Percentiles rank a stretch among this genome's conserved stretches.
phyloP scores from a whole-genome alignment of 2,888 invertebrate genomes.

The Agonopterix subpropinquella region DNA sequence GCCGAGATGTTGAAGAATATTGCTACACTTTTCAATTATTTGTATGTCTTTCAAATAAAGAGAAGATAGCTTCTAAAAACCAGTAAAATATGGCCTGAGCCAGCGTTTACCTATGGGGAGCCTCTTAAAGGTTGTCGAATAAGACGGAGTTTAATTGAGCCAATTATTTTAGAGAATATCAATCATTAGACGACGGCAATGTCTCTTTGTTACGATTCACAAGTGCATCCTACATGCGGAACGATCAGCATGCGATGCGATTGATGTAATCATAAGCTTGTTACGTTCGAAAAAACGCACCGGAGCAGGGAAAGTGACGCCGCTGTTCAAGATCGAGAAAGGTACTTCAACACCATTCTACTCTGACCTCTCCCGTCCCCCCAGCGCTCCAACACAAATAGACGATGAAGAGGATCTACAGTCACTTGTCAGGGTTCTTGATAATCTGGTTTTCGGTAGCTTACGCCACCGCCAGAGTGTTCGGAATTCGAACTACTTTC shows the following conservation, averaged over 20 bases:
- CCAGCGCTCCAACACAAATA: constrained; percentile 27
- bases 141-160: too few species aligned
- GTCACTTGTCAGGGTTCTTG: constrained; percentile 46
- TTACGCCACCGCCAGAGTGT: constrained; percentile 63
- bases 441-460: constrained; percentile 39
- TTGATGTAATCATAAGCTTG: constrained; percentile 65
- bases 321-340: constrained; percentile 67
- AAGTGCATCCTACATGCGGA: constrained; percentile 52
- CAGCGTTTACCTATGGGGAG: too few species aligned
- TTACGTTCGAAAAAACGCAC: constrained; percentile 71
- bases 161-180: too few species aligned
- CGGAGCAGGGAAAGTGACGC: constrained; percentile 71
- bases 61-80: too few species aligned
- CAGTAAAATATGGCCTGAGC: too few species aligned
- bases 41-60: too few species aligned
- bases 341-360: constrained; percentile 58
- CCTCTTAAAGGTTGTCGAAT: too few species aligned
- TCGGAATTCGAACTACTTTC: constrained; percentile 73
- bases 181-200: too few species aligned
- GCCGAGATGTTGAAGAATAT: too few species aligned
- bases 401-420: constrained; percentile 18
- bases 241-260: constrained; percentile 56
- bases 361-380: constrained; percentile 40
- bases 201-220: constrained; percentile 19
- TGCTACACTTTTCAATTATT: too few species aligned